Percentiles rank a stretch among this genome's conserved stretches.
These are phyloP conservation scores for Sturmia bella DNA, from an alignment of 2,888 invertebrate species.

Conservation along the genomic window DNA sequence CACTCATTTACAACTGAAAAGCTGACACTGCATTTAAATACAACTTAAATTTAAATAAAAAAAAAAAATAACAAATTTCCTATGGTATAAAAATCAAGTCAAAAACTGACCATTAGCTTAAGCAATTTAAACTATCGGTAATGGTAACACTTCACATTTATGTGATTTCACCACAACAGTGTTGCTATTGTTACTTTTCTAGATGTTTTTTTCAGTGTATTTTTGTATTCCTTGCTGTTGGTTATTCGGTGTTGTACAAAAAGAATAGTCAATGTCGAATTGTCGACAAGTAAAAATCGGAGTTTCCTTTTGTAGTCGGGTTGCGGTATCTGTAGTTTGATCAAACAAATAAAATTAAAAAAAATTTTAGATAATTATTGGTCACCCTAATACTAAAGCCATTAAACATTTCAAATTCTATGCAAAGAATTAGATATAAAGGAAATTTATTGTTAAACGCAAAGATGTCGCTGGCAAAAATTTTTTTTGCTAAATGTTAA, in stretches of 20 bases:
- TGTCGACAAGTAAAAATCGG: slow-evolving; percentile 66
- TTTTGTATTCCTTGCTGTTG: slow-evolving; percentile 45
- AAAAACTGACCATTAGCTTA: too few species aligned
- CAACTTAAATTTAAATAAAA: too few species aligned
- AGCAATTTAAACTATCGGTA: too few species aligned
- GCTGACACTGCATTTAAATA: too few species aligned
- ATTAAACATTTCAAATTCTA: slow-evolving; percentile 10
- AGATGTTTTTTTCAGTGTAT: slow-evolving; percentile 31
- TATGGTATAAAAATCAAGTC: too few species aligned
- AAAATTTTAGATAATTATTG: slow-evolving; percentile 11
- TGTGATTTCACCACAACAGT: slow-evolving; percentile 16
- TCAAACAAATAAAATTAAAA: slow-evolving; percentile 13
- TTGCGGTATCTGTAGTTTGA: slow-evolving; percentile 18
- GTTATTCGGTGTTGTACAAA: slow-evolving; percentile 56
- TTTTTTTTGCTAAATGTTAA: slow-evolving; percentile 17
- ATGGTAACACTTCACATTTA: neutral
- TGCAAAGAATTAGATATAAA: slow-evolving; percentile 1
- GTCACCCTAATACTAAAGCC: neutral
- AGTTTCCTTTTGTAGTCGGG: slow-evolving; percentile 27
- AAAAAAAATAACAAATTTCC: too few species aligned
- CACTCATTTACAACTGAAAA: too few species aligned
- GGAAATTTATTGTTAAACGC: neutral
- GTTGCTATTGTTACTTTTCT: slow-evolving; percentile 2
- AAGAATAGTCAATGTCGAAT: slow-evolving; percentile 68
- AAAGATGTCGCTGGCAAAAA: neutral